These are phyloP conservation scores for Montifringilla adamsi DNA, from an alignment of 2,113 vertebrate genomes.

Conservation along the genomic window DNA sequence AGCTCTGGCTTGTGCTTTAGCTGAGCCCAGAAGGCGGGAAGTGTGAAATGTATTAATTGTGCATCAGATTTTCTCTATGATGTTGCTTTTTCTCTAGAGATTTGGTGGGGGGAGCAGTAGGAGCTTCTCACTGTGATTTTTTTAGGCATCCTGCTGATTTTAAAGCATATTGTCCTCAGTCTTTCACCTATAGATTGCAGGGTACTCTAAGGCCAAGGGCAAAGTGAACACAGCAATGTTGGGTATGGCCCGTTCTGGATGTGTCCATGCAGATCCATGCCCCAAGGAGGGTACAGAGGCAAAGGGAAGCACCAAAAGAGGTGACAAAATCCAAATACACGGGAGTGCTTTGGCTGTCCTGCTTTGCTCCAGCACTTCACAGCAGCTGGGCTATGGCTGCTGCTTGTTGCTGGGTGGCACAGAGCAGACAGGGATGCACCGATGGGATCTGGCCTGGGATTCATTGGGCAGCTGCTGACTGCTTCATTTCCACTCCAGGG, in stretches of 20 bases:
- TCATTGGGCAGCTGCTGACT: background rate
- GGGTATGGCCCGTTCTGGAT: background rate
- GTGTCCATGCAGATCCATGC: background rate
- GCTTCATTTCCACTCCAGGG: background rate
- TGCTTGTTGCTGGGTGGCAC: background rate
- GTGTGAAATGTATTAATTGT: background rate
- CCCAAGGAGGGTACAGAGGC: background rate
- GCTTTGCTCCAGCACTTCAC: background rate
- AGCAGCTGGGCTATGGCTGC: background rate
- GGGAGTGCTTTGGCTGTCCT: background rate
- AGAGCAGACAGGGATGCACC: background rate
- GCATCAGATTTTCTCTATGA: background rate
- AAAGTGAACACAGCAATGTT: background rate
- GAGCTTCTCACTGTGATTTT: background rate
- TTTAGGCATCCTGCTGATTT: background rate
- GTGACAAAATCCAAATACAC: background rate
- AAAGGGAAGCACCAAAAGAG: background rate
- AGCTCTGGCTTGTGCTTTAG: background rate
- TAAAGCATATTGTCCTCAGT: background rate
- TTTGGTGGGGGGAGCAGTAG: background rate
- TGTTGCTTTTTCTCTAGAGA: background rate
- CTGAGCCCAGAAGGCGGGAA: background rate
- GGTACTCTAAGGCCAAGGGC: background rate
- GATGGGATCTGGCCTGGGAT: accelerated
- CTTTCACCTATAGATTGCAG: background rate